Evolutionary conservation across 2,797 vertebrate species (phyloP).

Genomic region (Anguilla marmorata): DNA sequence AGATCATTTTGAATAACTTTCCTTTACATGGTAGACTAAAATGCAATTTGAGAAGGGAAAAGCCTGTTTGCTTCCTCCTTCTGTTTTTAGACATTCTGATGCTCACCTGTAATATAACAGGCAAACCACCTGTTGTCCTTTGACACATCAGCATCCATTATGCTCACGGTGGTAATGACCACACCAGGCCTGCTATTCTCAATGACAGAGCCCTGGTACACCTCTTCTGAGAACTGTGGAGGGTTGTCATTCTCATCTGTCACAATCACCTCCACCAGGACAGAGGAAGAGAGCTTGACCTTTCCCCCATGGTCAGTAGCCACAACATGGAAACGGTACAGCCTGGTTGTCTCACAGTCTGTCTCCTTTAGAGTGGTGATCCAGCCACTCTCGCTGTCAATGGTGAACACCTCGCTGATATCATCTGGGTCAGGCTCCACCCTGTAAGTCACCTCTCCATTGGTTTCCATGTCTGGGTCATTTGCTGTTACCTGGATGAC

Average conservation of each 20-base stretch:
- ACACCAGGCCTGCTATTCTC: slow-evolving; percentile 85
- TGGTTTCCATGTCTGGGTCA: slow-evolving; percentile 87
- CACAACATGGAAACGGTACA: slow-evolving; percentile 83
- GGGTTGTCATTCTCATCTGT: slow-evolving; percentile 96
- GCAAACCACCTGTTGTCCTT: slow-evolving; percentile 87
- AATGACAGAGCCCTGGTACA: slow-evolving; percentile 82
- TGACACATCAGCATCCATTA: slow-evolving; percentile 82
- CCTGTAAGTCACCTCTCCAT: slow-evolving; percentile 89
- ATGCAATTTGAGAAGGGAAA: not conserved
- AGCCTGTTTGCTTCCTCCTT: not conserved
- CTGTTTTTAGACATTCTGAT: not conserved
- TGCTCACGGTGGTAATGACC: slow-evolving; percentile 80
- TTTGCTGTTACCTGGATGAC: slow-evolving; percentile 96
- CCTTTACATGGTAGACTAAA: not conserved
- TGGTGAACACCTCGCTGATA: slow-evolving; percentile 77
- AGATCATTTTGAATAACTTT: not conserved
- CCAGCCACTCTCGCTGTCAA: slow-evolving; percentile 90
- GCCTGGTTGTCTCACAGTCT: slow-evolving; percentile 82
- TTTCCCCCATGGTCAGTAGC: slow-evolving; percentile 87
- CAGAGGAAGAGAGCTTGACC: slow-evolving; percentile 86
- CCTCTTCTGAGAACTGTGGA: slow-evolving; percentile 81
- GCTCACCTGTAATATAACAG: slow-evolving; percentile 94
- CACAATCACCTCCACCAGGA: slow-evolving; percentile 86
- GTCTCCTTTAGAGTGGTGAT: slow-evolving; percentile 80
- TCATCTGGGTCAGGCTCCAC: slow-evolving; percentile 73